These are phyloP conservation scores for Lumbricus terrestris DNA, from an alignment of 2,888 invertebrate genomes.

Conservation along the genomic window DNA sequence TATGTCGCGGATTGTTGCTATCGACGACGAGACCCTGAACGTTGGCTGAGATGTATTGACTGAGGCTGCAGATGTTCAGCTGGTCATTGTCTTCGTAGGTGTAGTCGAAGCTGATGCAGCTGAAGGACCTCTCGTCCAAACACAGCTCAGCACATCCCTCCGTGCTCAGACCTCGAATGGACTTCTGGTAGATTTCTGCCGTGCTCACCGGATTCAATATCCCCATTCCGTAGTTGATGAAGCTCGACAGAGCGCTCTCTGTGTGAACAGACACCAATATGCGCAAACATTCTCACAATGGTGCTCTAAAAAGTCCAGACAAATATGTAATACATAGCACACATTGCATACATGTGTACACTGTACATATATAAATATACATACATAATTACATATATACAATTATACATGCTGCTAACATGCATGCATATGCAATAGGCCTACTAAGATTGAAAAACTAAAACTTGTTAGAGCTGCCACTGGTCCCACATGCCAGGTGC, in stretches of 20 bases:
- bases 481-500: too few species aligned
- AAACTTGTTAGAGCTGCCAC: too few species aligned
- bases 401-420: too few species aligned
- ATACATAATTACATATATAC: too few species aligned
- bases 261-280: conserved; percentile 26
- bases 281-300: background rate
- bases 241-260: conserved; percentile 51
- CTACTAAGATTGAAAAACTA: too few species aligned
- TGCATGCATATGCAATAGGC: too few species aligned
- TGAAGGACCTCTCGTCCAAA: conserved; percentile 48
- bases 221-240: conserved; percentile 53
- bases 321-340: background rate
- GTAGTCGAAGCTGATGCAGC: conserved; percentile 53
- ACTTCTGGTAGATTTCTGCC: conserved; percentile 48
- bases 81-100: conserved; percentile 42
- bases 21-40: conserved; percentile 48
- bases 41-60: conserved; percentile 51
- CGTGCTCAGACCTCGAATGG: conserved; percentile 48
- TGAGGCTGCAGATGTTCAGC: conserved; percentile 49
- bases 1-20: conserved; percentile 41
- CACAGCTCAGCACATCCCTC: conserved; percentile 54
- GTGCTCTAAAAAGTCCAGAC: background rate
- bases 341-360: background rate
- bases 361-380: too few species aligned
- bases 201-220: conserved; percentile 47